Evolutionary conservation across 1,140 invertebrate genomes (phyloP).

Genomic region (Musca domestica): DNA sequence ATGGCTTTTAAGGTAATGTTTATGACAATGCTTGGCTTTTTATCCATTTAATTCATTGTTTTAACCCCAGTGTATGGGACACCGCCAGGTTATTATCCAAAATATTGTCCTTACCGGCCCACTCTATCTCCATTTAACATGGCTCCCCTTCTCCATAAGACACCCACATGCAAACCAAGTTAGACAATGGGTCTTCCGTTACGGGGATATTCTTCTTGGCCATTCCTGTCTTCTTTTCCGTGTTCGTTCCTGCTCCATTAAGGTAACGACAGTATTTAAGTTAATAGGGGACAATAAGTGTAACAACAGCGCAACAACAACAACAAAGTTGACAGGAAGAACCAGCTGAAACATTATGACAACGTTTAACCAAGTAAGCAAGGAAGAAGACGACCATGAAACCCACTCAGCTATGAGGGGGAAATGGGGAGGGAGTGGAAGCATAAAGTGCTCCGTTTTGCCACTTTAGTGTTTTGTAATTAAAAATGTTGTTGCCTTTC

Average conservation of each 20-base stretch:
- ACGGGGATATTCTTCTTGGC: no score
- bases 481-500: slow-evolving; percentile 50
- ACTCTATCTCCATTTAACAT: neutral
- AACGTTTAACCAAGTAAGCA: neutral
- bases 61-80: slow-evolving; percentile 8
- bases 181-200: no score
- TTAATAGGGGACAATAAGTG: slow-evolving; percentile 10
- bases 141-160: no score
- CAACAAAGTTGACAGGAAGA: neutral
- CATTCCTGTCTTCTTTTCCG: no score
- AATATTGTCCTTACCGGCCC: neutral
- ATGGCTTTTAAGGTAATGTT: slow-evolving; percentile 5
- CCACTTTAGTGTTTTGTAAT: slow-evolving; percentile 54
- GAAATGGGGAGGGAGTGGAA: neutral
- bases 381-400: neutral
- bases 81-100: neutral
- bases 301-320: neutral
- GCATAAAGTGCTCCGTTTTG: slow-evolving; percentile 50
- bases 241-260: neutral
- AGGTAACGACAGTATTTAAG: slow-evolving; percentile 20
- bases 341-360: no score
- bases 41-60: slow-evolving; percentile 14
- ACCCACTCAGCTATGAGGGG: neutral
- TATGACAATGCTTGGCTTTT: slow-evolving; percentile 18
- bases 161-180: no score